Percentiles rank a stretch among this genome's conserved stretches.
Evolutionary conservation across 2,888 invertebrate species (phyloP).

Genomic region (Ectemnius cavifrons): DNA sequence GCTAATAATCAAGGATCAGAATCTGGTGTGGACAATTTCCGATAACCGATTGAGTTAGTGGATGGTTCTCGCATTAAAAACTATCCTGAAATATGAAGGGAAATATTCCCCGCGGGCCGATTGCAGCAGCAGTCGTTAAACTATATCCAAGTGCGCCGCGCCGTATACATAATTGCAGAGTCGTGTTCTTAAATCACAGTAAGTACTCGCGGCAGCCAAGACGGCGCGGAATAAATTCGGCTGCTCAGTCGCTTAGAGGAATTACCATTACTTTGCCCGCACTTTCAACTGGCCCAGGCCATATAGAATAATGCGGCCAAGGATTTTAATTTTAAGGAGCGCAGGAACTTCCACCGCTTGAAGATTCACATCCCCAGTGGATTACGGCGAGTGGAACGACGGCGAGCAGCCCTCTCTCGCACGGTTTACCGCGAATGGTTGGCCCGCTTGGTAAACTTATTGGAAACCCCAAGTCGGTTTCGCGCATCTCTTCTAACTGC

Average conservation of each 20-base stretch:
- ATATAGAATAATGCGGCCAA: not conserved
- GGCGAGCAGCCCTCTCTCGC: slow-evolving; percentile 38
- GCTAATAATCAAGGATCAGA: no score
- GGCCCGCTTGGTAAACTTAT: slow-evolving; percentile 55
- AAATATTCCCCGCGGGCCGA: not conserved
- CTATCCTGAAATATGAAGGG: no score
- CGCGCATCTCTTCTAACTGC: slow-evolving; percentile 15
- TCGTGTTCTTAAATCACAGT: not conserved
- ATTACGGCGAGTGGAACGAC: slow-evolving; percentile 27
- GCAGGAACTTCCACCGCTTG: no score
- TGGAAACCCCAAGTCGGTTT: slow-evolving; percentile 54
- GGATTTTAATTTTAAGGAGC: slow-evolving; percentile 21
- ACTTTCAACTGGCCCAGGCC: slow-evolving; percentile 8
- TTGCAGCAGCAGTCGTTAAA: not conserved
- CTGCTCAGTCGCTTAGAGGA: not conserved
- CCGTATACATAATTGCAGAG: not conserved
- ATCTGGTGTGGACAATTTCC: no score
- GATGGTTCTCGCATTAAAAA: no score
- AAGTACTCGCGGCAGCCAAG: not conserved
- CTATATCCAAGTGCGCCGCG: not conserved
- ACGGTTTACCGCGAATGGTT: slow-evolving; percentile 47
- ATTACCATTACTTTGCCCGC: slow-evolving; percentile 25
- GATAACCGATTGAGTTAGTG: no score
- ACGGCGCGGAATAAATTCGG: slow-evolving; percentile 8
- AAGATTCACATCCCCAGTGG: slow-evolving; percentile 27